These are phyloP conservation scores for Calliphora vomitoria DNA, from an alignment of 2,888 invertebrate genomes.

Conservation along the genomic window DNA sequence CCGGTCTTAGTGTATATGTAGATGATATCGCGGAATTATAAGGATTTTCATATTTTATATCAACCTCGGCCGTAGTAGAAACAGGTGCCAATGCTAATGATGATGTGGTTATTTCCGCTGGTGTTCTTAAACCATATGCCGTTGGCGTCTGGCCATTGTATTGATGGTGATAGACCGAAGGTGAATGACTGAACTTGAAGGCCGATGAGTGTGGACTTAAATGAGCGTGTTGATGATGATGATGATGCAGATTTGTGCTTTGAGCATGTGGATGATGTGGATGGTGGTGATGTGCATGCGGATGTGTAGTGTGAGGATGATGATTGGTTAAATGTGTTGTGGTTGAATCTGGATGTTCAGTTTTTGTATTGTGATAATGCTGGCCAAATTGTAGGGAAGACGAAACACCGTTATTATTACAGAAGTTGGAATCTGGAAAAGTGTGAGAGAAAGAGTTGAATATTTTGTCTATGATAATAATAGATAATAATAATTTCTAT, in stretches of 20 bases:
- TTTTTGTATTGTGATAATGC: conserved; percentile 81
- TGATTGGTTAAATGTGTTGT: conserved; percentile 78
- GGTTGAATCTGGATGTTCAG: conserved; percentile 84
- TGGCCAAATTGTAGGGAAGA: conserved; percentile 76
- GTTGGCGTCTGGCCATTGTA: conserved; percentile 74
- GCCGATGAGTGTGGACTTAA: conserved; percentile 69
- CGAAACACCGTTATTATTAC: conserved; percentile 78
- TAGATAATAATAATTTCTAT: neutral
- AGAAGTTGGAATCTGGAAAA: conserved; percentile 79
- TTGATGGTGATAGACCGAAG: conserved; percentile 75
- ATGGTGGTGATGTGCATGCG: conserved; percentile 75
- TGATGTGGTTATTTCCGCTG: conserved; percentile 77
- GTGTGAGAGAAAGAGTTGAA: conserved; percentile 15
- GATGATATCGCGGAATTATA: conserved; percentile 83
- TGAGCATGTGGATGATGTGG: conserved; percentile 63
- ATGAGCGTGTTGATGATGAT: conserved; percentile 76
- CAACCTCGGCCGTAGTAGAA: conserved; percentile 77
- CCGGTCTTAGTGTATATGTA: conserved; percentile 81
- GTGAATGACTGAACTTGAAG: conserved; percentile 80
- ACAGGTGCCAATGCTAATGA: conserved; percentile 76
- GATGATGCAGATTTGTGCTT: conserved; percentile 69
- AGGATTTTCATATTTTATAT: conserved; percentile 83
- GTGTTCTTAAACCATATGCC: conserved; percentile 75
- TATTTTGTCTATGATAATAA: neutral
- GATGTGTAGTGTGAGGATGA: conserved; percentile 74